A percentile compares a stretch with the other conserved stretches of the same genome.
These are phyloP conservation scores for Vicugna pacos DNA, from an alignment of 2,113 vertebrate species.

Conservation along the genomic window DNA sequence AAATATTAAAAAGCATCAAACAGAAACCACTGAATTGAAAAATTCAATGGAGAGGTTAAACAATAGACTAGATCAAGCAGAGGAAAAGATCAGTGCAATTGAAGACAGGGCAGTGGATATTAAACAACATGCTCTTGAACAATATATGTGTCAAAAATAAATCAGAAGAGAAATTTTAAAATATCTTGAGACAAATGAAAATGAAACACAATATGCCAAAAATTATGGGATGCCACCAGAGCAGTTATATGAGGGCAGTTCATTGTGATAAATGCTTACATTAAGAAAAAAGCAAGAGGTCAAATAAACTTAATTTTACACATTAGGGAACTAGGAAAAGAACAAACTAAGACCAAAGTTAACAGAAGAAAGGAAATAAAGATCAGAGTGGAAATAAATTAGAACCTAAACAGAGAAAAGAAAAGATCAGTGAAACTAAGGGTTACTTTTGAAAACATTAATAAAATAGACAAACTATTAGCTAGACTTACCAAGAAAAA, in stretches of 20 bases:
- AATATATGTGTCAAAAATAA: neutral
- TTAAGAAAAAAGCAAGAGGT: neutral
- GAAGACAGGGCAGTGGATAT: neutral
- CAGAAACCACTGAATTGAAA: neutral
- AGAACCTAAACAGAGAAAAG: neutral
- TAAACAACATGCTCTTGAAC: neutral
- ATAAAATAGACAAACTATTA: neutral
- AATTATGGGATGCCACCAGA: neutral
- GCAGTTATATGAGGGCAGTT: neutral
- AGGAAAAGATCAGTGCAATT: neutral
- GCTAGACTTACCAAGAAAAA: neutral
- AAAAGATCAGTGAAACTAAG: neutral
- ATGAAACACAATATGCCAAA: neutral
- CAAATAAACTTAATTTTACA: neutral
- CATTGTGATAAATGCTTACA: neutral
- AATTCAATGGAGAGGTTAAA: neutral
- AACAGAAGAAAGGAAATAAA: neutral
- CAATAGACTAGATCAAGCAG: neutral
- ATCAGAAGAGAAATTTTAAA: neutral
- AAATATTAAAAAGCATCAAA: neutral
- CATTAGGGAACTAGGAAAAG: neutral
- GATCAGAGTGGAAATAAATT: neutral
- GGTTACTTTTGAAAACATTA: neutral
- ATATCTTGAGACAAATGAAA: neutral
- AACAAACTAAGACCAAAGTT: neutral